Base-by-base conservation (phyloP, 2,797 vertebrate genomes). In the Acanthurus lineatus region DNA sequence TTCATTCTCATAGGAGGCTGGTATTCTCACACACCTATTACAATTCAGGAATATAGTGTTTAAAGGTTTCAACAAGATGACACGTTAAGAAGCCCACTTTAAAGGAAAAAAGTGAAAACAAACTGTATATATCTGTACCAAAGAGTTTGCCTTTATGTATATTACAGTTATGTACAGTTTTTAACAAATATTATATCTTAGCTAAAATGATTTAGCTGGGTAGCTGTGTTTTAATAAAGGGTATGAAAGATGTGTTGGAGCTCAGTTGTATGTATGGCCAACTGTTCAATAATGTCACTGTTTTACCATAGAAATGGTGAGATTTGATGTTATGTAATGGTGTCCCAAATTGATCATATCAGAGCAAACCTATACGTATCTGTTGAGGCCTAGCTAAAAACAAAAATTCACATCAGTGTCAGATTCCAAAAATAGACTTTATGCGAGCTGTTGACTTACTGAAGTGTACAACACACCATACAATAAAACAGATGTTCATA, bases 81-180 rank as follows among this genome's bases (percentile, higher is more conserved):
- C 76, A 74, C 85, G 86, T 88, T 84, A 73, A 83, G 80, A 79
- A 89, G 86, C 86, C 87, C 89, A 77, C 79, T 77, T 65, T 62
- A 79, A 91, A 88, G 82, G 74, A 76, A 82, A 79, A 67, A 84
- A 88, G 68, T 80, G 76, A 74, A 86, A 92, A 92, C 88, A 89
- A 92, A 91, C 81, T 96, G 93, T 96, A 94, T 94, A 95, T 95
- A 95, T 95, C 89, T 95, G 94, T 95, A 95, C 95, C 95, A 96
- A 96, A 95, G 95, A 95, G 91, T 95, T 95, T 95, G 94, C 94
- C 94, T 96, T 95, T 94, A 94, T 95, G 94, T 95, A 95, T 95
- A 95, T 95, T 93, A 94, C 93, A 94, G 94, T 95, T 93, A 91
- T 96, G 95, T 95, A 96, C 95, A 95, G 95, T 95, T 96, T 96